phyloP scores from a whole-genome alignment of 2,113 vertebrate genomes.

The Hemiprocne comata region DNA sequence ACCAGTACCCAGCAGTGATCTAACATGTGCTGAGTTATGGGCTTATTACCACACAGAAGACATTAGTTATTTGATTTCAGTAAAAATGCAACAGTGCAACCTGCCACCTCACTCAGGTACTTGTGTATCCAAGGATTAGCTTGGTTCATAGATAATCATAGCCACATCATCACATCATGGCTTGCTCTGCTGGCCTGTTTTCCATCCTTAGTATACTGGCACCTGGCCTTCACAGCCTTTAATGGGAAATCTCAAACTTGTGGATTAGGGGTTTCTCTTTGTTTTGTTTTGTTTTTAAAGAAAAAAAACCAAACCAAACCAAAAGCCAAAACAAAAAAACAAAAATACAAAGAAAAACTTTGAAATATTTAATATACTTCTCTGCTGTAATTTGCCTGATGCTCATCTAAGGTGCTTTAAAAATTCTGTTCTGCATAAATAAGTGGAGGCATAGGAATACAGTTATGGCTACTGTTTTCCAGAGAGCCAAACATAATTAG shows the following conservation, averaged over 20 bases:
- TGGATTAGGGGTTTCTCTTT: neutral
- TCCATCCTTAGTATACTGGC: neutral
- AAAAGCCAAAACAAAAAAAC: too few relatives aligned
- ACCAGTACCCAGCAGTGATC: neutral
- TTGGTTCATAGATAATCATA: neutral
- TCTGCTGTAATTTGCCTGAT: neutral
- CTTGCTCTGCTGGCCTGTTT: neutral
- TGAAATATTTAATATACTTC: neutral
- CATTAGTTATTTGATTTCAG: neutral
- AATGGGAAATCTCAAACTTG: neutral
- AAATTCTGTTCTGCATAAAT: neutral
- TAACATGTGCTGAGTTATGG: neutral
- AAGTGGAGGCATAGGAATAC: neutral
- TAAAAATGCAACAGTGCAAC: neutral
- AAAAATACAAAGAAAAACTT: too few relatives aligned
- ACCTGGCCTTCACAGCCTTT: neutral
- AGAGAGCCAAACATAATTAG: neutral
- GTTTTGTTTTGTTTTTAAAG: neutral
- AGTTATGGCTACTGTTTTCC: neutral
- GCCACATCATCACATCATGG: neutral
- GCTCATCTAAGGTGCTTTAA: neutral
- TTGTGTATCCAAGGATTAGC: neutral
- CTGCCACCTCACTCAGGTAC: neutral
- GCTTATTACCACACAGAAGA: neutral
- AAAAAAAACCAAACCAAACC: neutral